phyloP scores from a whole-genome alignment of 1,140 invertebrate species.

The Drosophila quadrilineata region DNA sequence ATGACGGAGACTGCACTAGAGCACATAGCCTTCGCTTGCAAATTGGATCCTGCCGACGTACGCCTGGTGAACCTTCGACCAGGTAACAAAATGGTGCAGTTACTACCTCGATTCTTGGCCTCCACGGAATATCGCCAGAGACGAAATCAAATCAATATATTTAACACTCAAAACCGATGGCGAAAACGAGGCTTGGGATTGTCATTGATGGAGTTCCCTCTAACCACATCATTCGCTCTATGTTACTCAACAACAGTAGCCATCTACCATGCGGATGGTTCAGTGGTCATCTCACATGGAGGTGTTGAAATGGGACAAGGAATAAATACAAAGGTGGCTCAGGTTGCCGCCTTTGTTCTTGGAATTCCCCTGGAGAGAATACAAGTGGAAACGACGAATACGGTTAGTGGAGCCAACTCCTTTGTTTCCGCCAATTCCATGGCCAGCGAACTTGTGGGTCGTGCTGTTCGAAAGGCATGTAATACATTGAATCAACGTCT shows the following conservation, averaged over 20 bases:
- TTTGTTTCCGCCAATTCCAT: conserved; percentile 93
- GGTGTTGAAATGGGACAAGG: conserved; percentile 98
- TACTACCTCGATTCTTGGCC: conserved; percentile 52
- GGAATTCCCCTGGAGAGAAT: conserved; percentile 88
- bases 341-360: conserved; percentile 89
- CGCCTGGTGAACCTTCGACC: conserved; percentile 84
- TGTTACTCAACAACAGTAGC: conserved; percentile 83
- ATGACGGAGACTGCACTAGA: conserved; percentile 91
- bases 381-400: conserved; percentile 92
- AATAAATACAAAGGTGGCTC: conserved; percentile 95
- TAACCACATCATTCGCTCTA: conserved; percentile 83
- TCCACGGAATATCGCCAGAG: conserved; percentile 82
- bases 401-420: conserved; percentile 96
- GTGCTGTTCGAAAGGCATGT: conserved; percentile 94
- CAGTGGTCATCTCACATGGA: conserved; percentile 92
- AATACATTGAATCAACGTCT: conserved; percentile 87
- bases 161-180: conserved; percentile 86
- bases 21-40: conserved; percentile 86
- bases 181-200: conserved; percentile 85
- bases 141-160: conserved; percentile 82
- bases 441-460: conserved; percentile 95
- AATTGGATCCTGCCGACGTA: conserved; percentile 87
- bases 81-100: conserved; percentile 76
- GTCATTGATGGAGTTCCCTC: conserved; percentile 83
- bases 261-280: conserved; percentile 92